Evolutionary conservation across 2,797 vertebrate genomes (phyloP).

Genomic region (Darevskia mixta): DNA sequence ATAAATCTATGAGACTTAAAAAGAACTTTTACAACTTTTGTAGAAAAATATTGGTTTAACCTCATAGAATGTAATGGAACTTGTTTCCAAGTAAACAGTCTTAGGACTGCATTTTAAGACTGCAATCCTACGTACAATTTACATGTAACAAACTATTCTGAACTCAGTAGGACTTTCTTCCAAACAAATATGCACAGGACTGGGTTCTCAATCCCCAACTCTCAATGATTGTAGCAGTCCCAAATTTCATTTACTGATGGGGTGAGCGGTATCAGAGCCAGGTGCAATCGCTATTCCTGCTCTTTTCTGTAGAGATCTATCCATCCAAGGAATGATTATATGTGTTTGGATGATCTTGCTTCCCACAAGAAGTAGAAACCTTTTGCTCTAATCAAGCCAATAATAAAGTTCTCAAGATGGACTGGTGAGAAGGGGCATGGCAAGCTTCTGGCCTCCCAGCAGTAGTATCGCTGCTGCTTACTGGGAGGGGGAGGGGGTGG

Average conservation of each 20-base stretch:
- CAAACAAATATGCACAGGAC: not conserved
- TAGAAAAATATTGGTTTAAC: not conserved
- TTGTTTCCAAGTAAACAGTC: not conserved
- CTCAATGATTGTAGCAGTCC: not conserved
- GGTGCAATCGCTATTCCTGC: too few species aligned
- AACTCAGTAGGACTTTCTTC: not conserved
- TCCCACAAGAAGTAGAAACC: not conserved
- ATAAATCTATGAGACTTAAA: not conserved
- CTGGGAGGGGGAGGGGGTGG: too few species aligned
- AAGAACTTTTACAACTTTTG: not conserved
- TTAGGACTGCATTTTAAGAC: not conserved
- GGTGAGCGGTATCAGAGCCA: not conserved
- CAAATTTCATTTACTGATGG: not conserved
- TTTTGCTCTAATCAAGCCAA: not conserved
- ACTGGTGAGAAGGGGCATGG: too few species aligned
- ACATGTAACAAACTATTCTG: not conserved
- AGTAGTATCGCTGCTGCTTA: too few species aligned
- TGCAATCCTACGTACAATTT: not conserved
- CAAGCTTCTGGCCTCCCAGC: too few species aligned
- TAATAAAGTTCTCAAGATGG: not conserved
- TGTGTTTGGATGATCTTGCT: not conserved
- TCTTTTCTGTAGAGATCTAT: not conserved
- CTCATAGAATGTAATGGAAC: not conserved
- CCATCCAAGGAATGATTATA: not conserved
- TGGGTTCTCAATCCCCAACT: not conserved